Evolutionary conservation across 2,797 vertebrate genomes (phyloP).

Genomic region (Atherinosoma microstoma): DNA sequence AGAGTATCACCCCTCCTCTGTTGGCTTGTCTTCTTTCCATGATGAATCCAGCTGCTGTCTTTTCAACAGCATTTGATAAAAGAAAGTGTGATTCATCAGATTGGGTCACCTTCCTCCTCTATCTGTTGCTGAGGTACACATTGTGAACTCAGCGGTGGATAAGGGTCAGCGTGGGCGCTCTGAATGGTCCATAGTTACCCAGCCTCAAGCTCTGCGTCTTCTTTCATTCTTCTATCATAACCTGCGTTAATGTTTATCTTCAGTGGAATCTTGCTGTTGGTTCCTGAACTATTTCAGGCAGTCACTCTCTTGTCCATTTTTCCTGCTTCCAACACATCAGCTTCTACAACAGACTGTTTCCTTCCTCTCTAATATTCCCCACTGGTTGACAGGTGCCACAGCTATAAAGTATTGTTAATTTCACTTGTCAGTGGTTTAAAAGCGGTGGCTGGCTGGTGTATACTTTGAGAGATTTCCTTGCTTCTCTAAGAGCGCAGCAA

Average conservation of each 20-base stretch:
- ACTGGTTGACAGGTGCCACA: not conserved
- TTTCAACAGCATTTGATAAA: not conserved
- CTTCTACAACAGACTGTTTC: not conserved
- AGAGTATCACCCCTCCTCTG: not conserved
- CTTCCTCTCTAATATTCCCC: not conserved
- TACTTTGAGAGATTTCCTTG: conserved; percentile 15
- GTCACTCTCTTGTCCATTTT: not conserved
- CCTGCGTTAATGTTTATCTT: not conserved
- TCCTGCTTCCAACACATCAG: not conserved
- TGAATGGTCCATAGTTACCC: not conserved
- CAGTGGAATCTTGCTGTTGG: not conserved
- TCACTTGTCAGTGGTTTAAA: conserved; percentile 16
- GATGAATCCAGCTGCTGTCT: not conserved
- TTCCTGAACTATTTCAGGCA: not conserved
- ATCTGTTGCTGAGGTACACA: not conserved
- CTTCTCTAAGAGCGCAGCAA: conserved; percentile 16
- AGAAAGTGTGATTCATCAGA: not conserved
- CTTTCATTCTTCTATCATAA: not conserved
- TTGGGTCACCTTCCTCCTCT: not conserved
- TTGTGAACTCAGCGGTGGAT: not conserved
- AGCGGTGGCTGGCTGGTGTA: not conserved
- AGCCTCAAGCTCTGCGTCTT: not conserved
- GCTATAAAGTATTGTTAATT: not conserved
- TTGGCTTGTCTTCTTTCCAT: not conserved
- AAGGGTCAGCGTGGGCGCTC: not conserved